phyloP scores from a whole-genome alignment of 2,888 invertebrate genomes.

The Diarsia rubi region DNA sequence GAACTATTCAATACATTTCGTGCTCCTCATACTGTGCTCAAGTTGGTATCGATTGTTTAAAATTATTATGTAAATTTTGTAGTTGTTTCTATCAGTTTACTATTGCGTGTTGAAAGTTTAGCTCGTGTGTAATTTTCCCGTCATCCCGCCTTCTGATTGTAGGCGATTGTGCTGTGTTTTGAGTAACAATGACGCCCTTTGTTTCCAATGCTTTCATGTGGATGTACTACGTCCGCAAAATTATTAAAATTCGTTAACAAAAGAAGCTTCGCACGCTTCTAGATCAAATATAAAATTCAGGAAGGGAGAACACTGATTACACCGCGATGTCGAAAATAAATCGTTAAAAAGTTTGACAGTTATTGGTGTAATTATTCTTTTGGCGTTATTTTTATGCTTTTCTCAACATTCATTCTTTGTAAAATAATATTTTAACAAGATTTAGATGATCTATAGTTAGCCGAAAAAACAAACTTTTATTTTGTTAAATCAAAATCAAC shows the following conservation, averaged over 20 bases:
- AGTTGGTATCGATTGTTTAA: constrained; percentile 79
- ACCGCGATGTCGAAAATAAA: constrained; percentile 46
- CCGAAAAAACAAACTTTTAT: not conserved
- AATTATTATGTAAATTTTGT: constrained; percentile 64
- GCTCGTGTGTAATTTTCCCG: constrained; percentile 79
- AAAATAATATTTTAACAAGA: not conserved
- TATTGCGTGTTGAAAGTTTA: constrained; percentile 79
- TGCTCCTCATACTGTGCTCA: constrained; percentile 82
- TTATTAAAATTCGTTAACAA: constrained; percentile 40
- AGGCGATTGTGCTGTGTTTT: constrained; percentile 66
- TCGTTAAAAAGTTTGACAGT: constrained; percentile 48
- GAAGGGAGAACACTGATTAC: constrained; percentile 36
- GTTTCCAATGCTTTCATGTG: constrained; percentile 50
- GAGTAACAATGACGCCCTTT: constrained; percentile 63
- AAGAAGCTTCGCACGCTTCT: constrained; percentile 21
- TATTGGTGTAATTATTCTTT: constrained; percentile 19
- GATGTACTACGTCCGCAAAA: constrained; percentile 20
- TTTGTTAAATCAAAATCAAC: not conserved
- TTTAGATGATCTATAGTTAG: not conserved
- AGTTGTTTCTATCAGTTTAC: constrained; percentile 62
- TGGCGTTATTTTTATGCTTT: constrained; percentile 6
- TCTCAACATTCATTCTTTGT: not conserved
- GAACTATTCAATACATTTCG: constrained; percentile 81
- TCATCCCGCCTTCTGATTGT: constrained; percentile 75
- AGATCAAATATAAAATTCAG: constrained; percentile 40